Evolutionary conservation across 2,888 invertebrate species (phyloP).

Genomic region (Pyralis farinalis): DNA sequence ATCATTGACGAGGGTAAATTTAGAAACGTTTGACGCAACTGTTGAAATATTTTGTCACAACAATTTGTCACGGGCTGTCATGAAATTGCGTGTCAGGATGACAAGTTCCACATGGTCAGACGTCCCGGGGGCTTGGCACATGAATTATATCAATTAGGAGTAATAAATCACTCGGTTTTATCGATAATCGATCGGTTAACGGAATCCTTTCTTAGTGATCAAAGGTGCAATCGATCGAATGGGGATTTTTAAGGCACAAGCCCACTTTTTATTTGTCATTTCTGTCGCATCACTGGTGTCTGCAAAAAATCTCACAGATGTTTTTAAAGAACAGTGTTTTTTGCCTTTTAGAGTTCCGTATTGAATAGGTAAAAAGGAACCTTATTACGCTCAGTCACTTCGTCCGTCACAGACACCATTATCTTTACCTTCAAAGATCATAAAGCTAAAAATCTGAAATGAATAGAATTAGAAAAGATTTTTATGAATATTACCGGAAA

Average conservation of each 20-base stretch:
- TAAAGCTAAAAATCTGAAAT: no score
- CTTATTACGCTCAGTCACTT: no score
- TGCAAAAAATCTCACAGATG: no score
- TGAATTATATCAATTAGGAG: constrained; percentile 71
- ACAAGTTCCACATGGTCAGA: constrained; percentile 34
- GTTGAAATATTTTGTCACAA: constrained; percentile 81
- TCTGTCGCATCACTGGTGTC: no score
- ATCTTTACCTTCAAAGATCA: no score
- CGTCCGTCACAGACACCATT: no score
- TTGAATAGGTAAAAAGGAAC: no score
- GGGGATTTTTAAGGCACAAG: constrained; percentile 2
- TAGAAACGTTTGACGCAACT: constrained; percentile 58
- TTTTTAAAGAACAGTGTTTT: no score
- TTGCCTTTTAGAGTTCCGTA: no score
- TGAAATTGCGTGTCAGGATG: constrained; percentile 63
- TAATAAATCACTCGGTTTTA: constrained; percentile 67
- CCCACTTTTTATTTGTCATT: not conserved
- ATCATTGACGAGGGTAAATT: constrained; percentile 12
- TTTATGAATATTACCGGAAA: no score
- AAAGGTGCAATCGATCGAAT: constrained; percentile 55
- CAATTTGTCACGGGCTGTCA: constrained; percentile 77
- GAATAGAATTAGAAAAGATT: no score
- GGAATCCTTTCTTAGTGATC: constrained; percentile 57
- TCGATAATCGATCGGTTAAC: constrained; percentile 65
- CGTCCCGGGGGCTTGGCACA: constrained; percentile 51